These are phyloP conservation scores for Myripristis jacobus DNA, from an alignment of 2,797 vertebrate species.

Conservation along the genomic window DNA sequence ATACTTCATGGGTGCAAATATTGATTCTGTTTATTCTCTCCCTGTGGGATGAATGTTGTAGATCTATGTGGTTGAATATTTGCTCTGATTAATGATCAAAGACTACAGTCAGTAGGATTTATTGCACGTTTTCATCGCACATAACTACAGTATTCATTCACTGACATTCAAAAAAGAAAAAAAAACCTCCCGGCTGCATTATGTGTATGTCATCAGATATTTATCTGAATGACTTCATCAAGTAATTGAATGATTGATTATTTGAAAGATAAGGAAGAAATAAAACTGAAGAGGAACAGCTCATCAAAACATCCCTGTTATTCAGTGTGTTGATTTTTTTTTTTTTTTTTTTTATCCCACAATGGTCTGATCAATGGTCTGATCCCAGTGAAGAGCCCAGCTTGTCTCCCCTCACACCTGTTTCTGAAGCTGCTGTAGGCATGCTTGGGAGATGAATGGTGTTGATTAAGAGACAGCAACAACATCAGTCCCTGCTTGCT, in stretches of 20 bases:
- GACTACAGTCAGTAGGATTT: slow-evolving; percentile 23
- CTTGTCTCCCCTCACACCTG: slow-evolving; percentile 41
- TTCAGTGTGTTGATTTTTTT: slow-evolving; percentile 7
- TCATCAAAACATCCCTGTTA: neutral
- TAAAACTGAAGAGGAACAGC: neutral
- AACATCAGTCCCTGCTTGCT: slow-evolving; percentile 39
- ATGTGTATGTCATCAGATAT: neutral
- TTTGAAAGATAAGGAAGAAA: neutral
- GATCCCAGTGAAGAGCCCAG: slow-evolving; percentile 9
- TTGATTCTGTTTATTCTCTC: slow-evolving; percentile 72
- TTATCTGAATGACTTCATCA: neutral
- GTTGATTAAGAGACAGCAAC: slow-evolving; percentile 64
- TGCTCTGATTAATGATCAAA: slow-evolving; percentile 69
- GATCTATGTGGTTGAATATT: slow-evolving; percentile 56
- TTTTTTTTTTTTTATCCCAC: slow-evolving; percentile 8
- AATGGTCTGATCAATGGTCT: neutral
- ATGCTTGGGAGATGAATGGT: slow-evolving; percentile 51
- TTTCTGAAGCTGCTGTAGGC: slow-evolving; percentile 46
- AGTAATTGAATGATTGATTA: neutral
- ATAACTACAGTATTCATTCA: slow-evolving; percentile 9
- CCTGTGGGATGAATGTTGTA: slow-evolving; percentile 58
- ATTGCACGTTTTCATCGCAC: too few species aligned
- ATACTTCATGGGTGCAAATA: slow-evolving; percentile 73
- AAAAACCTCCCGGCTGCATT: neutral
- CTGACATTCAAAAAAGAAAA: slow-evolving; percentile 1